phyloP scores from a whole-genome alignment of 2,888 invertebrate genomes.

The Oscheius myriophilus region DNA sequence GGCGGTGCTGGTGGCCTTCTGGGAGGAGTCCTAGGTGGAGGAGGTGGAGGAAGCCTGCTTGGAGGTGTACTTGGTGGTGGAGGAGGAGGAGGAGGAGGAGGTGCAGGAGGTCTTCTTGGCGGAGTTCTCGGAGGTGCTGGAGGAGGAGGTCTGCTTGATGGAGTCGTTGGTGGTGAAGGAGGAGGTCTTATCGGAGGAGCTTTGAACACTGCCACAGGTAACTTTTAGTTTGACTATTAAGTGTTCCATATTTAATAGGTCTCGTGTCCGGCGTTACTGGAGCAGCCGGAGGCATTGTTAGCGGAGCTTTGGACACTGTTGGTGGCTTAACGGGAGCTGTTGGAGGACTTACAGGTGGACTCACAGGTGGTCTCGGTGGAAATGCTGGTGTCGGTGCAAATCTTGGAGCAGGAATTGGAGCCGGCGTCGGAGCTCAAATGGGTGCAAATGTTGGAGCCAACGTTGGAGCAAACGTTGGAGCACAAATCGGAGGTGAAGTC shows the following conservation, averaged over 20 bases:
- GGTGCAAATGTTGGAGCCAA: not conserved
- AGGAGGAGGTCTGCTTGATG: conserved; percentile 9
- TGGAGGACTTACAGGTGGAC: too few species aligned
- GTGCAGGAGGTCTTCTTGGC: conserved; percentile 6
- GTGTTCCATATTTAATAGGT: too few species aligned
- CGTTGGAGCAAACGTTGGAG: not conserved
- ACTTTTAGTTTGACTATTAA: too few species aligned
- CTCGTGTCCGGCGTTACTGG: too few species aligned
- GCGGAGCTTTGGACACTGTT: too few species aligned
- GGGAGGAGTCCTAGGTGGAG: too few species aligned
- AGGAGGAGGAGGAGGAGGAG: conserved; percentile 15
- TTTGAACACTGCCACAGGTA: too few species aligned
- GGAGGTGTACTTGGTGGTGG: not conserved
- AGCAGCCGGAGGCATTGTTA: too few species aligned
- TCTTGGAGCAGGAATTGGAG: not conserved
- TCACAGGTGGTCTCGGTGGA: not conserved
- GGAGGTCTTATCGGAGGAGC: too few species aligned
- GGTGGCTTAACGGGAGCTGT: too few species aligned
- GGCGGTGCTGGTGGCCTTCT: too few species aligned
- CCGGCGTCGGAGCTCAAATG: not conserved
- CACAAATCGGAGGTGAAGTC: not conserved
- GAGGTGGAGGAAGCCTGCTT: too few species aligned
- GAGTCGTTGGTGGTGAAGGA: not conserved
- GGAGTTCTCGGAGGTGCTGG: conserved; percentile 11
- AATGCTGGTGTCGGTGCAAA: not conserved